Evolutionary conservation across 2,797 vertebrate species (phyloP).

Genomic region (Enteromius mattozi): DNA sequence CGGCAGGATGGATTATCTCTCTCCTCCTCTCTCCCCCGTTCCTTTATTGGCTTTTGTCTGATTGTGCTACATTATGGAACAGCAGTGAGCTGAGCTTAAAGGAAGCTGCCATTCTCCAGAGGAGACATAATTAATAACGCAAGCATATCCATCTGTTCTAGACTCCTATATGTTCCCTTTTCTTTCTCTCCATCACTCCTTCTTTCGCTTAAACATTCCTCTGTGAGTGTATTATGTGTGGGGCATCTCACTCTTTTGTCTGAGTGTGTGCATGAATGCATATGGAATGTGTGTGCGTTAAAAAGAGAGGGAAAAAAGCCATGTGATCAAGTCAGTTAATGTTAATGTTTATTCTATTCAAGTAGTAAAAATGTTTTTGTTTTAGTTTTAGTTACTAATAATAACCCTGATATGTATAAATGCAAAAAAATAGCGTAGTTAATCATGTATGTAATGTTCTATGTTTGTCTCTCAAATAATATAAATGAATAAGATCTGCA

Average conservation of each 20-base stretch:
- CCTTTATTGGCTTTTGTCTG: slow-evolving; percentile 50
- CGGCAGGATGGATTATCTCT: slow-evolving; percentile 75
- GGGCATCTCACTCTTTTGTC: slow-evolving; percentile 5
- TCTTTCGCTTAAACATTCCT: slow-evolving; percentile 26
- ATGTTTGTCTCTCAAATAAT: neutral
- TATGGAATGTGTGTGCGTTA: neutral
- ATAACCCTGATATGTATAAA: neutral
- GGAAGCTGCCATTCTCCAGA: slow-evolving; percentile 47
- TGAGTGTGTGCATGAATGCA: neutral
- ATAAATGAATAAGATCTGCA: neutral
- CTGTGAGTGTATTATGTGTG: neutral
- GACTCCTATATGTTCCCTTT: slow-evolving; percentile 11
- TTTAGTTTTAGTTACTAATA: neutral
- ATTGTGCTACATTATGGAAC: slow-evolving; percentile 58
- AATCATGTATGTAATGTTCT: neutral
- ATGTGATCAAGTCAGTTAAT: neutral
- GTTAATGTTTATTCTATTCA: neutral
- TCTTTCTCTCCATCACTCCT: slow-evolving; percentile 24
- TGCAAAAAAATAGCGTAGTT: neutral
- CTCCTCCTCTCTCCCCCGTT: slow-evolving; percentile 41
- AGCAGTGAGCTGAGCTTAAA: slow-evolving; percentile 57
- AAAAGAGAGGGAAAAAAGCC: neutral
- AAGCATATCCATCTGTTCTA: slow-evolving; percentile 50
- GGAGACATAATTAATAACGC: slow-evolving; percentile 60
- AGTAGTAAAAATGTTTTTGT: neutral